Conservation (phyloP, 2,888 invertebrate species). For the Zaprionus obscuricornis region DNA sequence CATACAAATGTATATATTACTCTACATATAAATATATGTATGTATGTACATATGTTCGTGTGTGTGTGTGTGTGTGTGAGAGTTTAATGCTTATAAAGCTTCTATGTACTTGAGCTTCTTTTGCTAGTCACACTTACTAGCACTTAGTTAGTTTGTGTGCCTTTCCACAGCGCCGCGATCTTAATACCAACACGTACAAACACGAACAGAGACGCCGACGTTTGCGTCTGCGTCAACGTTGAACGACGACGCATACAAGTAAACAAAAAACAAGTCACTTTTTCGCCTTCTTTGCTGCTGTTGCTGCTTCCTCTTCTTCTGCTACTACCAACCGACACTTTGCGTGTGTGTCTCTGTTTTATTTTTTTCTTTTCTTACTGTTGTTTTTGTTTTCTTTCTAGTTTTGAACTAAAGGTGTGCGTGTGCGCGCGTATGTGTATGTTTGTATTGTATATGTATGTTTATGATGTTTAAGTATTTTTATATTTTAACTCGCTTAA, state of each 20-base stretch:
- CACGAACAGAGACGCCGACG: conserved; percentile 43
- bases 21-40: background rate
- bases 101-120: conserved; percentile 25
- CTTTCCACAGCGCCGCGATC: conserved; percentile 60
- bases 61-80: background rate
- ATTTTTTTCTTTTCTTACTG: conserved; percentile 31
- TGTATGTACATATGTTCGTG: background rate
- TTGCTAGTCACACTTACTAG: conserved; percentile 61
- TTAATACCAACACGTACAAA: conserved; percentile 59
- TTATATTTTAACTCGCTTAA: conserved; percentile 18
- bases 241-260: conserved; percentile 56
- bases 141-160: conserved; percentile 43
- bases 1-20: no score
- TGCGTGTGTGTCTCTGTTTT: conserved; percentile 30
- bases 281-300: conserved; percentile 51
- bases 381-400: conserved; percentile 71
- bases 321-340: conserved; percentile 56
- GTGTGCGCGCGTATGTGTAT: conserved; percentile 17
- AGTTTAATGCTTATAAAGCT: conserved; percentile 13
- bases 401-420: conserved; percentile 60
- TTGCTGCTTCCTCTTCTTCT: conserved; percentile 51
- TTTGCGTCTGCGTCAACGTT: conserved; percentile 26
- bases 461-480: conserved; percentile 35
- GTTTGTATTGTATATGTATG: conserved; percentile 26
- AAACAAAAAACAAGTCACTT: conserved; percentile 72